phyloP scores from a whole-genome alignment of 2,113 vertebrate species.

The Neomonachus schauinslandi region DNA sequence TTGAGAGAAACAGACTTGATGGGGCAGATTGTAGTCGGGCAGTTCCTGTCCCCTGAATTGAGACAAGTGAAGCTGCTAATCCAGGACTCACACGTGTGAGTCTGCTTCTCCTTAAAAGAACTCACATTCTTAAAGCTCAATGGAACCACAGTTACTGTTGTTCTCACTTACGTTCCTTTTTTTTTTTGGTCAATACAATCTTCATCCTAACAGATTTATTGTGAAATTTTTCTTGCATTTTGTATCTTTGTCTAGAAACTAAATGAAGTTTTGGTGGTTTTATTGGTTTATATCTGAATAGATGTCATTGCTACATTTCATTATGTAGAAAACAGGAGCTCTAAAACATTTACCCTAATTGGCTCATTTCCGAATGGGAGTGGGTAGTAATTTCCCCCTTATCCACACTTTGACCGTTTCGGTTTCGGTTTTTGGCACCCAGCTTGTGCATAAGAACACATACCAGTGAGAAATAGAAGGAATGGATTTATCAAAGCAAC shows the following conservation, averaged over 20 bases:
- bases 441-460: neutral
- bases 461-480: neutral
- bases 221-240: neutral
- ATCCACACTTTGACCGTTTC: neutral
- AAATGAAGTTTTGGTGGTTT: neutral
- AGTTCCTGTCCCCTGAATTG: neutral
- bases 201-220: slow-evolving; percentile 1
- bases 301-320: neutral
- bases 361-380: neutral
- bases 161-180: neutral
- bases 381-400: neutral
- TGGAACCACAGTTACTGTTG: neutral
- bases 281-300: neutral
- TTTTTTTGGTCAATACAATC: neutral
- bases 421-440: neutral
- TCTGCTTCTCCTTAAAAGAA: neutral
- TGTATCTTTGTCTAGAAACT: neutral
- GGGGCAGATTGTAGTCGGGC: neutral
- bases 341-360: neutral
- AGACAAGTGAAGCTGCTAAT: neutral
- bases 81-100: neutral
- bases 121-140: neutral
- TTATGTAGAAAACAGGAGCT: neutral
- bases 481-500: neutral
- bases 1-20: neutral